Evolutionary conservation across 2,797 vertebrate species (phyloP).

Genomic region (Pantherophis alleghaniensis): DNA sequence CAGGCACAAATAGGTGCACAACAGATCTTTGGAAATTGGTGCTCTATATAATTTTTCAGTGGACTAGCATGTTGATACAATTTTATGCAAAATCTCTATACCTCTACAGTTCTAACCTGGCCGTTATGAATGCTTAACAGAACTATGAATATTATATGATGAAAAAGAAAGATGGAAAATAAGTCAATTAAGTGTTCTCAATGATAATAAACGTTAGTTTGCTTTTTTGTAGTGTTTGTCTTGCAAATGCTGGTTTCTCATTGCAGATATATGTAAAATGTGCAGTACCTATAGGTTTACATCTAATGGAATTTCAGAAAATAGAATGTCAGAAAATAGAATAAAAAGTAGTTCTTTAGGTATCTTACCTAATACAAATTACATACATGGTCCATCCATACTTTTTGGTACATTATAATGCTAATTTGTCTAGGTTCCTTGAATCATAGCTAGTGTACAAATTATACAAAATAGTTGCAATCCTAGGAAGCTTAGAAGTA

Average conservation of each 20-base stretch:
- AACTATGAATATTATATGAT: not conserved
- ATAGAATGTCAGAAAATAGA: not conserved
- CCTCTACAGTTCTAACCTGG: not conserved
- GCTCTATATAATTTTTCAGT: not conserved
- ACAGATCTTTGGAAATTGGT: not conserved
- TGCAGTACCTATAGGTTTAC: slow-evolving; percentile 7
- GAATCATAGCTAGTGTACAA: not conserved
- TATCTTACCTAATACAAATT: not conserved
- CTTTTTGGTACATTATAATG: not conserved
- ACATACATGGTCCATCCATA: not conserved
- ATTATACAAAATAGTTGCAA: not conserved
- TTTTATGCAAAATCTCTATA: fast-evolving
- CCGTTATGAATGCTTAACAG: not conserved
- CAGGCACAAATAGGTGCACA: not conserved
- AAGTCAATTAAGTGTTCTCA: slow-evolving; percentile 19
- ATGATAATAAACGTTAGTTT: not conserved
- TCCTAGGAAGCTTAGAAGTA: not conserved
- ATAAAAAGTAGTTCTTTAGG: not conserved
- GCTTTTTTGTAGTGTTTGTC: not conserved
- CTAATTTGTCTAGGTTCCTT: not conserved
- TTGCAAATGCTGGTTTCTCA: slow-evolving; percentile 6
- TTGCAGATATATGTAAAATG: not conserved
- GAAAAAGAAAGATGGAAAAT: not conserved
- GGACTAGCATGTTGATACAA: not conserved
- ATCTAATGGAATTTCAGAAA: slow-evolving; percentile 4